Conservation (phyloP, 1,140 invertebrate species). For the Cotesia vestalis region DNA sequence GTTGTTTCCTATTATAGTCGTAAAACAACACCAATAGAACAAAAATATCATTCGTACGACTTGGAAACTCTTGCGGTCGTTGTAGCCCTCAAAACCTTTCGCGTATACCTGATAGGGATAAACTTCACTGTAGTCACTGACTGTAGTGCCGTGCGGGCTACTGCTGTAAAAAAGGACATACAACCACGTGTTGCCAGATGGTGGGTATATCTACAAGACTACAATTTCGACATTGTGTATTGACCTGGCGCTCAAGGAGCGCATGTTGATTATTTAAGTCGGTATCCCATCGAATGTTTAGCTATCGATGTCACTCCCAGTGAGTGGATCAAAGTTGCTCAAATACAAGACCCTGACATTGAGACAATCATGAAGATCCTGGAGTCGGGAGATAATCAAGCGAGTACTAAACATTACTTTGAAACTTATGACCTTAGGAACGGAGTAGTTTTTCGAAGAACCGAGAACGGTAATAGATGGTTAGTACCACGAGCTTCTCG, state of each 20-base stretch:
- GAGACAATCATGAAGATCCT: slow-evolving; percentile 33
- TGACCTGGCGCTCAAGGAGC: slow-evolving; percentile 43
- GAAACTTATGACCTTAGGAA: slow-evolving; percentile 33
- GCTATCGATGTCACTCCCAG: slow-evolving; percentile 28
- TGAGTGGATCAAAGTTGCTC: slow-evolving; percentile 36
- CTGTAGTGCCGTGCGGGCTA: slow-evolving; percentile 55
- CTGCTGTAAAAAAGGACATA: slow-evolving; percentile 52
- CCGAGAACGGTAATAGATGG: slow-evolving; percentile 42
- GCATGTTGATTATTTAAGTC: slow-evolving; percentile 57
- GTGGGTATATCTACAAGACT: too few species aligned
- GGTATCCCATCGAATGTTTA: slow-evolving; percentile 39
- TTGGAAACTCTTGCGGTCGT: slow-evolving; percentile 52
- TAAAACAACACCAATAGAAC: slow-evolving; percentile 46
- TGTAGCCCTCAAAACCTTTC: slow-evolving; percentile 50
- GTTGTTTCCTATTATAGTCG: slow-evolving; percentile 49
- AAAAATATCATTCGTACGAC: slow-evolving; percentile 57
- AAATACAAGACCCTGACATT: slow-evolving; percentile 33
- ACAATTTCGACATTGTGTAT: too few species aligned
- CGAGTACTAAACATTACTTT: slow-evolving; percentile 32
- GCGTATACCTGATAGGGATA: slow-evolving; percentile 54
- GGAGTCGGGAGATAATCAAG: slow-evolving; percentile 18
- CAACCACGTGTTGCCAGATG: slow-evolving; percentile 42
- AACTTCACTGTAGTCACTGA: slow-evolving; percentile 53
- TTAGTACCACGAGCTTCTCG: slow-evolving; percentile 44
- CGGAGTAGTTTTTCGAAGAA: slow-evolving; percentile 43